Base-by-base conservation (phyloP, 2,113 vertebrate genomes). In the Calypte anna region DNA sequence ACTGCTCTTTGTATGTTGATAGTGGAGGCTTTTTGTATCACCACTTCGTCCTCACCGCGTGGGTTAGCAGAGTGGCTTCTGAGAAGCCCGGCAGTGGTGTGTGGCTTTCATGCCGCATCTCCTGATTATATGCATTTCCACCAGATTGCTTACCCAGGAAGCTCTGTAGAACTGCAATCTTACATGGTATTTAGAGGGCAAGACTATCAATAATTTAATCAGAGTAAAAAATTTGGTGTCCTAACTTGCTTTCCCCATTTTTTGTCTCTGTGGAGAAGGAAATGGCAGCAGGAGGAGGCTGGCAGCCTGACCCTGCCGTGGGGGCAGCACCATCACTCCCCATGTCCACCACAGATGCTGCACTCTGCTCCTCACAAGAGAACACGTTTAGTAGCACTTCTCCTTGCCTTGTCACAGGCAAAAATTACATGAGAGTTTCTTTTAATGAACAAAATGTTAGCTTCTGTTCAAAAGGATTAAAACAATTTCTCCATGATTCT, bases 311-410 rank as follows among this genome's bases (percentile, higher is more conserved):
- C 53, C 61, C 50, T 90, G 31, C 14, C 0, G 0, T 1, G 76
- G 61, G 31, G 83, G 43, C 88, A 77, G 36, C 44, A 68, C 36
- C 0, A 1, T 14, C 63, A 43, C 12, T 43, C 62, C 82, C 19
- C 0, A 0, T 4, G n/a, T 20, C 25, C 38, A 33, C 12, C 24
- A 3, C 1, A 62, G 54, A 7, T 46, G 46, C 36, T 50, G 27
- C 61, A 40, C 36, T 76, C 55, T 54, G 48, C 48, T 86, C 31
- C 53, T 80, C 40, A 62, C 22, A 57, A 63, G 22, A 84, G 33
- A 81, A n/a, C 14, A n/a, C 0, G 2, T 46, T 74, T 61, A 61
- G 20, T 36, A 40, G 44, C 54, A 33, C 51, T 95, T 83, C 67
- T 93, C 24, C 7, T 83, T 59, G 51, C 28, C 46, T 55, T 51